A percentile compares a stretch with the other conserved stretches of the same genome.
Conservation (phyloP, 2,797 vertebrate species). For the Thalassophryne amazonica region DNA sequence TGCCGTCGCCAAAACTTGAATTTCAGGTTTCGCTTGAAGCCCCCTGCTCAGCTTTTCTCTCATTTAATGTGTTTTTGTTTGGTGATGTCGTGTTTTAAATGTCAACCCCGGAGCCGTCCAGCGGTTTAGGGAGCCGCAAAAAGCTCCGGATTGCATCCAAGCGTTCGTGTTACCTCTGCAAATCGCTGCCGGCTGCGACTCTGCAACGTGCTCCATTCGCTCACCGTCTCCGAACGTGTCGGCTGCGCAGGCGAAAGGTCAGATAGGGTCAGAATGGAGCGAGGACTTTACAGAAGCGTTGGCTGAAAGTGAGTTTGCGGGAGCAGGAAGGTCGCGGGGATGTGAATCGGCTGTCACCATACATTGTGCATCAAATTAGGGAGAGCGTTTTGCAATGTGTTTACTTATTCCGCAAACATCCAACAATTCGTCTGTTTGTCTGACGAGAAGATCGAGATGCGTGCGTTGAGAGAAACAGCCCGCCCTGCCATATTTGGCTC, state of each 20-base stretch:
- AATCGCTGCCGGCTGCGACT: constrained; percentile 70
- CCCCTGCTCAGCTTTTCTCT: constrained; percentile 69
- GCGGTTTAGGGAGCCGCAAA: constrained; percentile 69
- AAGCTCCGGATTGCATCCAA: constrained; percentile 70
- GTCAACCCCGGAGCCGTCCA: constrained; percentile 77
- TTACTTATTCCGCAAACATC: constrained; percentile 71
- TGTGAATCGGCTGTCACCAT: constrained; percentile 73
- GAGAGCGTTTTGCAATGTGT: constrained; percentile 63
- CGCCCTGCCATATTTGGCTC: constrained; percentile 65
- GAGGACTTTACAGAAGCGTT: constrained; percentile 48
- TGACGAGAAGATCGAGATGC: constrained; percentile 64
- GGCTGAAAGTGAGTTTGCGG: no score
- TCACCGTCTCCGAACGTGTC: constrained; percentile 32
- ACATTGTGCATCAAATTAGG: constrained; percentile 82
- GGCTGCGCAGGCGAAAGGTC: constrained; percentile 57
- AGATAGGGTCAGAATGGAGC: constrained; percentile 47
- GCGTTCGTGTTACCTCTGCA: constrained; percentile 73
- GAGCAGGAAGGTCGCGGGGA: no score
- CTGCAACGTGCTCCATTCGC: constrained; percentile 68
- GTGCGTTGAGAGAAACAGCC: constrained; percentile 48
- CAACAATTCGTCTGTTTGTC: constrained; percentile 63
- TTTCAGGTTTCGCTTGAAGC: constrained; percentile 77
- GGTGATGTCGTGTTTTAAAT: constrained; percentile 78
- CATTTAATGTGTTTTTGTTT: constrained; percentile 77
- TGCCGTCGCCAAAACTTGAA: constrained; percentile 77